These are phyloP conservation scores for Cuculus canorus DNA, from an alignment of 2,797 vertebrate species.

Conservation along the genomic window DNA sequence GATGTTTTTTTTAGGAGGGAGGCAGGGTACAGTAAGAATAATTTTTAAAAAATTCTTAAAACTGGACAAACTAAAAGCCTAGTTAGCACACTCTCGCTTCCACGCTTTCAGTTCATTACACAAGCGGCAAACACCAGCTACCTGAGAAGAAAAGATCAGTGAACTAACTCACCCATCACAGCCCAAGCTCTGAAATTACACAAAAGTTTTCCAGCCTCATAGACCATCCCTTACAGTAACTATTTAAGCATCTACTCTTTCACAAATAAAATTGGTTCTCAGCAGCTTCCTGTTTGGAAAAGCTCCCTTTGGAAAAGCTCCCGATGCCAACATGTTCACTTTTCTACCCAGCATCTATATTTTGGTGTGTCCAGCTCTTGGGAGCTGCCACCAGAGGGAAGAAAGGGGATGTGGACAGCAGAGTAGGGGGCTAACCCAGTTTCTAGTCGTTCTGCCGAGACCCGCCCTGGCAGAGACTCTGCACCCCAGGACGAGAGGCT, in stretches of 20 bases:
- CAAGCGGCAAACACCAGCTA: not conserved
- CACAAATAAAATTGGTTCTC: not conserved
- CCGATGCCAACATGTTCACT: not conserved
- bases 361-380: not conserved
- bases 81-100: not conserved
- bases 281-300: not conserved
- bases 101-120: rapidly evolving
- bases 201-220: not conserved
- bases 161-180: not conserved
- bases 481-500: not conserved
- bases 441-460: not conserved
- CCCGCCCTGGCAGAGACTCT: not conserved
- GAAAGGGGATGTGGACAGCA: not conserved
- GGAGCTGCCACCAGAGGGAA: not conserved
- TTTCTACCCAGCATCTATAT: not conserved
- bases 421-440: not conserved
- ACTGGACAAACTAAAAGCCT: not conserved
- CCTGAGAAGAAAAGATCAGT: not conserved
- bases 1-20: too few species aligned
- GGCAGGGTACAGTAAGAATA: rapidly evolving
- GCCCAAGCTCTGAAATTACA: not conserved
- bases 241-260: not conserved
- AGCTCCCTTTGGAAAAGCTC: not conserved
- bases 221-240: not conserved
- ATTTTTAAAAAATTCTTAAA: not conserved